A percentile compares a stretch with the other conserved stretches of the same genome.
These are phyloP conservation scores for Murina feae DNA, from an alignment of 2,113 vertebrate species.

Conservation along the genomic window DNA sequence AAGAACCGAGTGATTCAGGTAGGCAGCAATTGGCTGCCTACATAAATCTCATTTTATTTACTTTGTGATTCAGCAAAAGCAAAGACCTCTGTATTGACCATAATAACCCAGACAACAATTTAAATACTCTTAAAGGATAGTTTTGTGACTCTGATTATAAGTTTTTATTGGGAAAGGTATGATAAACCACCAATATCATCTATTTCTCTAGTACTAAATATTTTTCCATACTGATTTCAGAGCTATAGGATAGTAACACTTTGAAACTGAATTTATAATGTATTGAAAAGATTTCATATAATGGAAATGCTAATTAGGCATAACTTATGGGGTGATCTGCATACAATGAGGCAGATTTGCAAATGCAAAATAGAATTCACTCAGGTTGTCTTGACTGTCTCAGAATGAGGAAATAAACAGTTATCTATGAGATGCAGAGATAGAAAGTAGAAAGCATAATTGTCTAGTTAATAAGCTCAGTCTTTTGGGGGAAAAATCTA, in stretches of 20 bases:
- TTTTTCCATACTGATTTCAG: slow-evolving; percentile 3
- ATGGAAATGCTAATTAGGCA: background rate
- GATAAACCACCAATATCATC: background rate
- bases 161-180: background rate
- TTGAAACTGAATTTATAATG: background rate
- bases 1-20: background rate
- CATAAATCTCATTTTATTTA: slow-evolving; percentile 45
- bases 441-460: background rate
- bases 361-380: slow-evolving; percentile 11
- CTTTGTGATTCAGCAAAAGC: slow-evolving; percentile 23
- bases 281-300: slow-evolving; percentile 17
- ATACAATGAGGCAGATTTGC: background rate
- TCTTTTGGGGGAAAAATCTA: background rate
- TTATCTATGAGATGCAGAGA: background rate
- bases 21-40: background rate
- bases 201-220: background rate
- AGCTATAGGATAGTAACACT: background rate
- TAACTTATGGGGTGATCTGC: background rate
- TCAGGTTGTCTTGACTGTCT: background rate
- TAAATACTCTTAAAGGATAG: background rate
- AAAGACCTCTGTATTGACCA: background rate
- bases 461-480: slow-evolving; percentile 19
- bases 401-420: background rate
- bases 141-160: slow-evolving; percentile 9
- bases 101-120: background rate